phyloP scores from a whole-genome alignment of 2,888 invertebrate species.

The Hypomecis punctinalis region DNA sequence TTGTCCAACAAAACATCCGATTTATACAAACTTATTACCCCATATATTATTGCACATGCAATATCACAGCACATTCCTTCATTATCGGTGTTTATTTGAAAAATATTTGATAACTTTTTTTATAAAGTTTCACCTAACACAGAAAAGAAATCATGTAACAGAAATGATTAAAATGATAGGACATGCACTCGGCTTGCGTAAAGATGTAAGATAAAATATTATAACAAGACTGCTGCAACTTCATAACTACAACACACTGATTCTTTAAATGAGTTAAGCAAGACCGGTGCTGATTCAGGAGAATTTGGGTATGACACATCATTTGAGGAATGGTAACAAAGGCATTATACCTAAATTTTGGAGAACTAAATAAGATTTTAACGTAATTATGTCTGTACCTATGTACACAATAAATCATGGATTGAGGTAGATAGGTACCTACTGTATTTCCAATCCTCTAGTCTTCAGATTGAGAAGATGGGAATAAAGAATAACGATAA shows the following conservation, averaged over 20 bases:
- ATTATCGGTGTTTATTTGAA: conserved; percentile 50
- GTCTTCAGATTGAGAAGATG: no score
- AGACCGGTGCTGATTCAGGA: conserved; percentile 17
- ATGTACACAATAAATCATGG: no score
- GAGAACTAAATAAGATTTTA: background rate
- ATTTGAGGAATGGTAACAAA: conserved; percentile 21
- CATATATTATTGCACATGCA: conserved; percentile 52
- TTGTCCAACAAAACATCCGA: conserved; percentile 40
- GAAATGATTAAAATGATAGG: conserved; percentile 38
- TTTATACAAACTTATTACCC: conserved; percentile 71
- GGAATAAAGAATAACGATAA: no score
- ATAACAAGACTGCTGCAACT: conserved; percentile 12
- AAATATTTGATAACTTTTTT: conserved; percentile 40
- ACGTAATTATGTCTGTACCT: no score
- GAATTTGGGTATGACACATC: conserved; percentile 23
- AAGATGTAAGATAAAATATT: conserved; percentile 32
- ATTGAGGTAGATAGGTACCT: no score
- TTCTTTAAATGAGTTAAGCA: background rate
- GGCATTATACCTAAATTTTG: background rate
- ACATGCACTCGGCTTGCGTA: conserved; percentile 38
- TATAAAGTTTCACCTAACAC: conserved; percentile 32
- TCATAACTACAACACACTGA: conserved; percentile 4
- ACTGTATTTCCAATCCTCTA: no score
- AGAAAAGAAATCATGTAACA: conserved; percentile 30
- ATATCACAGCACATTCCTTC: conserved; percentile 29